Evolutionary conservation across 2,797 vertebrate species (phyloP), one percentile per base, ranked within the genome.

Genomic region (Liasis olivaceus): DNA sequence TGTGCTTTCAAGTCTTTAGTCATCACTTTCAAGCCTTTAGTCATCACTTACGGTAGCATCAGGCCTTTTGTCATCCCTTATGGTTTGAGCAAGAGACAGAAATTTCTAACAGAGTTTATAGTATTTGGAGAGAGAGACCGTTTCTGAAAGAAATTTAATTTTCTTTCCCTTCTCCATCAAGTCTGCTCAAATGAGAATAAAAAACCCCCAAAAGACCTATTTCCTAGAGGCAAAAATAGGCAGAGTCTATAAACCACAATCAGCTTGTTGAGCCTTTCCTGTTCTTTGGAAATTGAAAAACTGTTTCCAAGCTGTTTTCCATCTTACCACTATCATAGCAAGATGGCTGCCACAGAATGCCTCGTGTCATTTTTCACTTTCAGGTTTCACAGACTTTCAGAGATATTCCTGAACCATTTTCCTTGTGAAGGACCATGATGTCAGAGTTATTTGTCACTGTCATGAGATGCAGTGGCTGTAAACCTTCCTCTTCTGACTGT

Each of bases 381-480:
- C 56, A 90, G 92, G 77, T 95, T 91, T 90, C 89, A 58, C 54
- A 56, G 64, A 64, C 85, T 93, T 88, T 31, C 12, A 86, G n/a
- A 59, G 88, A 91, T 36, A n/a, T 91, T 96, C 94, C 94, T 94
- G 92, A 56, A 94, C 60, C 85, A 24, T 94, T 96, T 96, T 89
- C 63, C 90, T 94, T 95, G 89, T 84, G 51, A 96, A 90, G 17
- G 28, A 88, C 81, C 84, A n/a, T 36, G 47, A 62, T 91, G 87
- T 87, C 42, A 93, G 91, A 96, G 90, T 24, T 0, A 0, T 92
- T 56, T 92, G 90, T 95, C 93, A 42, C 3, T 94, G 88, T 62
- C 91, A 93, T 64, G 90, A 93, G 92, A 93, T 88, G 28, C 81
- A 28, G 12, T 87, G 89, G 69, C 12, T 85, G 81, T 62, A 91